Conservation (phyloP, 2,797 vertebrate species). For the Denticeps clupeoides region DNA sequence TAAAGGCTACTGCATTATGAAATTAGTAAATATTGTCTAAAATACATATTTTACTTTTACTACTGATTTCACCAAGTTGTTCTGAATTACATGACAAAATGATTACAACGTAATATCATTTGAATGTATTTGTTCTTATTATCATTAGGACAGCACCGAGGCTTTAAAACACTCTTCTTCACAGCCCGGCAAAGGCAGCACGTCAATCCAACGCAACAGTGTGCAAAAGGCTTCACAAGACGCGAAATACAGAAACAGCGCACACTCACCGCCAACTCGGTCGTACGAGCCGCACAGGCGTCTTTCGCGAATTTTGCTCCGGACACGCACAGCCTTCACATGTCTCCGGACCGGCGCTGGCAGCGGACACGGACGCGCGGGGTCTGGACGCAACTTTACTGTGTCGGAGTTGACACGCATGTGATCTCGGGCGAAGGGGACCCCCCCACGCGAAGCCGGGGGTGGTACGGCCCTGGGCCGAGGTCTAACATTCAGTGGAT, state of each 20-base stretch:
- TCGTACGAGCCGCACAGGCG: slow-evolving; percentile 10
- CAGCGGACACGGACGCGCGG: neutral
- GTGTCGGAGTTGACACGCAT: neutral
- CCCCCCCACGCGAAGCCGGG: slow-evolving; percentile 1
- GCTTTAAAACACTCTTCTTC: too few relatives aligned
- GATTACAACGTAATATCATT: too few relatives aligned
- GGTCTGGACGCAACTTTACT: neutral
- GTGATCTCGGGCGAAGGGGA: neutral
- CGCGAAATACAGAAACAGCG: too few relatives aligned
- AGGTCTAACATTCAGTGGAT: neutral
- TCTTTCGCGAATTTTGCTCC: neutral
- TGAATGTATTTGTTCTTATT: too few relatives aligned
- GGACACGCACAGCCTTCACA: slow-evolving; percentile 7
- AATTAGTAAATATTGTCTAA: too few relatives aligned
- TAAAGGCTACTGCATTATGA: too few relatives aligned
- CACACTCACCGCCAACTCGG: slow-evolving; percentile 15
- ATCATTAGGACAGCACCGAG: too few relatives aligned
- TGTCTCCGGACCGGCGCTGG: slow-evolving; percentile 7
- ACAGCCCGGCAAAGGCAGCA: neutral
- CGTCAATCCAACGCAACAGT: slow-evolving; percentile 2
- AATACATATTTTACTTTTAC: too few relatives aligned
- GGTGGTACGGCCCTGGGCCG: slow-evolving; percentile 14
- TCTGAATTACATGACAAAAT: too few relatives aligned
- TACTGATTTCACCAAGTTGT: too few relatives aligned
- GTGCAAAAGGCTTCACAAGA: neutral